Conservation (phyloP, 2,113 vertebrate genomes). For the Tupaia tana region DNA sequence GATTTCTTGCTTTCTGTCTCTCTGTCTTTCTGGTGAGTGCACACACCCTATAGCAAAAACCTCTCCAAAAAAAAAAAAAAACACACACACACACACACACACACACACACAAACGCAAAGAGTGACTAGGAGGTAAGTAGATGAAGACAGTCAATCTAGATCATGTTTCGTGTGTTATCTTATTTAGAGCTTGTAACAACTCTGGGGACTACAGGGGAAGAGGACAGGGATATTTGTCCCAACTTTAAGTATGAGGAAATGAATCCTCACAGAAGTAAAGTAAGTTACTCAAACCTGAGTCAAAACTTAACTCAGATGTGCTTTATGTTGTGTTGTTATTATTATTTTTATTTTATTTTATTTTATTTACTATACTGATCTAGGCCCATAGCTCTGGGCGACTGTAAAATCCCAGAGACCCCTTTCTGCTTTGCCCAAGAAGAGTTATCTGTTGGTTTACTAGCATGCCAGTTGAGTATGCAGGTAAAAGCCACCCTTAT, state of each 20-base stretch:
- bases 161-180: not conserved
- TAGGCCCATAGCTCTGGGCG: not conserved
- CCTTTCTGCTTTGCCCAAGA: not conserved
- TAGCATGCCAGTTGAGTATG: no score
- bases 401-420: not conserved
- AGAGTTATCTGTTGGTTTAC: not conserved
- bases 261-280: not conserved
- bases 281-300: not conserved
- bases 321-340: not conserved
- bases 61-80: no score
- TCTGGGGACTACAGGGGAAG: not conserved
- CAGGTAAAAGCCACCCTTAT: not conserved
- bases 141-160: not conserved
- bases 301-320: not conserved
- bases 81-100: no score
- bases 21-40: no score
- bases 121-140: not conserved
- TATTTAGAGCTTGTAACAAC: not conserved
- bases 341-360: not conserved
- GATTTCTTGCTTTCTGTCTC: no score
- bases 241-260: not conserved
- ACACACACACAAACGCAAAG: not conserved
- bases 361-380: not conserved
- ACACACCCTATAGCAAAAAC: no score
- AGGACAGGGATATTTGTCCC: not conserved